Conservation (phyloP, 2,113 vertebrate species). For the Poeciliopsis turrubarensis region DNA sequence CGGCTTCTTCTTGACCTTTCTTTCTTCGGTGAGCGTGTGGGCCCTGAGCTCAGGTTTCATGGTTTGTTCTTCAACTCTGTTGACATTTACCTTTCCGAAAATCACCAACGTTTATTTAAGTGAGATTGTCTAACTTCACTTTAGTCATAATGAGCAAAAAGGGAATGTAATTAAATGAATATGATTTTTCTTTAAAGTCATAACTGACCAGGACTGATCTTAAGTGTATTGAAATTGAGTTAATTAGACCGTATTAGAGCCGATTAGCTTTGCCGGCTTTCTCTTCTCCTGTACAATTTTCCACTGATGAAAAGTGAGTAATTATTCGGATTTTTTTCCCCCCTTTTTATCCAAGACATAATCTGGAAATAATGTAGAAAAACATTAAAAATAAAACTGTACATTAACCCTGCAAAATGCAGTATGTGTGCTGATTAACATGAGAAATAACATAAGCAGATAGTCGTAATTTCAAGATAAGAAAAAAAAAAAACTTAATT, state of each 20-base stretch:
- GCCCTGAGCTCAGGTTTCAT: background rate
- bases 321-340: background rate
- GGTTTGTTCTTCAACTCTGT: background rate
- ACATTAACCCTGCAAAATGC: too few species aligned
- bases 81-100: background rate
- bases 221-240: background rate
- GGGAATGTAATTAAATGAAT: background rate
- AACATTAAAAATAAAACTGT: too few species aligned
- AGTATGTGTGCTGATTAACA: too few species aligned
- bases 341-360: background rate
- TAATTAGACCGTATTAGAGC: background rate
- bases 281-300: background rate
- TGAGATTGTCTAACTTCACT: background rate
- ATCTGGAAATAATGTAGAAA: too few species aligned
- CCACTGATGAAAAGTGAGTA: background rate
- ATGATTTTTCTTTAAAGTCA: background rate
- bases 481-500: too few species aligned
- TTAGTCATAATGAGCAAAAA: background rate
- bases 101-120: background rate
- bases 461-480: too few species aligned
- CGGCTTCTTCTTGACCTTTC: conserved; percentile 83
- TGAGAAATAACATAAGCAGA: too few species aligned
- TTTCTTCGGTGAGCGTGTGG: conserved; percentile 9
- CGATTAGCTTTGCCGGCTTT: background rate
- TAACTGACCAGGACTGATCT: background rate